Evolutionary conservation across 2,888 invertebrate genomes (phyloP).

Genomic region (Alentia gelatinosa): DNA sequence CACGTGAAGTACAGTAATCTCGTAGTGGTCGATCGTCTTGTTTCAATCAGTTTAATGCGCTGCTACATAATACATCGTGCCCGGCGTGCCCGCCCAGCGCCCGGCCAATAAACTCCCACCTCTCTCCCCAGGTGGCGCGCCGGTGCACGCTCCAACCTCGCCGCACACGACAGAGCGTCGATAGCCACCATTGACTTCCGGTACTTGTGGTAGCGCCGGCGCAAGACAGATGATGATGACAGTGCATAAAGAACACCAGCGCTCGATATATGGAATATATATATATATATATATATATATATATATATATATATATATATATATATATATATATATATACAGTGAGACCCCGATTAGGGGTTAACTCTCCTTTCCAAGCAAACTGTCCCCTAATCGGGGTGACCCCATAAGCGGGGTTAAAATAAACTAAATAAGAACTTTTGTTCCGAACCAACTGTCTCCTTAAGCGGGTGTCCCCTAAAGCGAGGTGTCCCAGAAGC

Average conservation of each 20-base stretch:
- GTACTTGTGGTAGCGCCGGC: not conserved
- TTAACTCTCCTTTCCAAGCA: too few species aligned
- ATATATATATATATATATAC: too few species aligned
- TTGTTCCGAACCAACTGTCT: too few species aligned
- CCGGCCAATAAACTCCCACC: not conserved
- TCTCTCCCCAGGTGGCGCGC: not conserved
- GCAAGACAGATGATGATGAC: not conserved
- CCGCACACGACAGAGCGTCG: not conserved
- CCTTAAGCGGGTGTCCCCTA: too few species aligned
- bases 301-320: too few species aligned
- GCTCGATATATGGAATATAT: not conserved
- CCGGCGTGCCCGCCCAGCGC: not conserved
- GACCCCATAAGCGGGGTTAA: too few species aligned
- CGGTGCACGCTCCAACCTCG: not conserved
- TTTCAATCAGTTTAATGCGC: slow-evolving; percentile 1
- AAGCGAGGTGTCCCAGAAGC: too few species aligned
- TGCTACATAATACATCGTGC: not conserved
- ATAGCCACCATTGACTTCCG: not conserved
- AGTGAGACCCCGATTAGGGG: too few species aligned
- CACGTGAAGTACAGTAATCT: not conserved
- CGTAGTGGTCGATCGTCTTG: not conserved
- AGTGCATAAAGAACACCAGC: not conserved
- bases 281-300: too few species aligned
- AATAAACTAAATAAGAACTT: too few species aligned
- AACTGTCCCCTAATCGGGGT: too few species aligned